Percentiles rank a stretch among this genome's conserved stretches.
Conservation (phyloP, 1,140 invertebrate species). For the Drosophila sucinea region DNA sequence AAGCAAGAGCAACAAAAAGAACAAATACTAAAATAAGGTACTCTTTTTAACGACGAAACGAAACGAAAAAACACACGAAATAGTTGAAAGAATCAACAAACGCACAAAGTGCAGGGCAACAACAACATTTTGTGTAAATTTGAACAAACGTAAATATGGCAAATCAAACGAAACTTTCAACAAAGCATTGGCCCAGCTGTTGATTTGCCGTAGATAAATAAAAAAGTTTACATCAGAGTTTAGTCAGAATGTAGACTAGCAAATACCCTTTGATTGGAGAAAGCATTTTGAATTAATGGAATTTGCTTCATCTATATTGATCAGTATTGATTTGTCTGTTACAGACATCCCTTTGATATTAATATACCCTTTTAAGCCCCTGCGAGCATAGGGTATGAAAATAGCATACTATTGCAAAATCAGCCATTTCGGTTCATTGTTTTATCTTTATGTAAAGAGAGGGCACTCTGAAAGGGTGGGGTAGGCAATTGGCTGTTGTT, state of each 20-base stretch:
- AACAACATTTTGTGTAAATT: constrained; percentile 50
- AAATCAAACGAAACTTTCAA: constrained; percentile 37
- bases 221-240: not conserved
- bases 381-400: constrained; percentile 4
- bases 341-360: no score
- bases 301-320: no score
- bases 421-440: constrained; percentile 28
- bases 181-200: constrained; percentile 43
- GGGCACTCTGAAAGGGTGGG: not conserved
- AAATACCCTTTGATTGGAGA: not conserved
- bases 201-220: constrained; percentile 47
- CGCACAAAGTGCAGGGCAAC: constrained; percentile 22
- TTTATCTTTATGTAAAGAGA: not conserved
- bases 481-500: constrained; percentile 5
- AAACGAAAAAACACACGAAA: constrained; percentile 31
- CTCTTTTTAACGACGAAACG: constrained; percentile 1
- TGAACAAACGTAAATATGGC: constrained; percentile 58
- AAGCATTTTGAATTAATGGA: not conserved
- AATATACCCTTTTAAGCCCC: not conserved
- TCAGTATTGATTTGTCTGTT: no score
- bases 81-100: constrained; percentile 17
- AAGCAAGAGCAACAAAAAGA: constrained; percentile 34
- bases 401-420: constrained; percentile 20
- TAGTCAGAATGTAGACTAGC: not conserved
- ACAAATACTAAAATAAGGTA: constrained; percentile 27